Conservation (phyloP, 2,888 invertebrate species). For the Heterodera filipjevi region DNA sequence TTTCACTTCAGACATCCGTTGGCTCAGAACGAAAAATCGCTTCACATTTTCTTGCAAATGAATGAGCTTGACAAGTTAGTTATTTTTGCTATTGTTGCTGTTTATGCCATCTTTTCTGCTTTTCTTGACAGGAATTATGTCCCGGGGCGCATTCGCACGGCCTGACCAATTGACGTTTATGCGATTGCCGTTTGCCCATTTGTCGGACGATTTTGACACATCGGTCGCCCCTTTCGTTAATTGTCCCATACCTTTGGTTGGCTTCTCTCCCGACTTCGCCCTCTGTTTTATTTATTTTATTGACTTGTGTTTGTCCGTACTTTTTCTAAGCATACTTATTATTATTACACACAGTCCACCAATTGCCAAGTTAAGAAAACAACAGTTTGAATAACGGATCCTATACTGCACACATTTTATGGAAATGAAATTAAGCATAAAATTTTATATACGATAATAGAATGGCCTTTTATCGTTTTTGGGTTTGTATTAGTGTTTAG, state of each 20-base stretch:
- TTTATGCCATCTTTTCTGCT: background rate
- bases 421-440: too few relatives aligned
- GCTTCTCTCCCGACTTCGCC: background rate
- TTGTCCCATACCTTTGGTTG: background rate
- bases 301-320: background rate
- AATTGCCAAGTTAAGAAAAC: background rate
- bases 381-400: too few relatives aligned
- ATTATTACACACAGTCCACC: too few relatives aligned
- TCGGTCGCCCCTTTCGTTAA: background rate
- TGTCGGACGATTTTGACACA: background rate
- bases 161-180: slow-evolving; percentile 23
- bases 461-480: too few relatives aligned
- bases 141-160: slow-evolving; percentile 94
- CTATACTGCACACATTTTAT: too few relatives aligned
- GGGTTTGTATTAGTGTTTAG: too few relatives aligned
- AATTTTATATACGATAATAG: background rate
- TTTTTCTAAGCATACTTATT: background rate
- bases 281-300: background rate
- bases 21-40: slow-evolving; percentile 96
- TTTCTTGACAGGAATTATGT: slow-evolving; percentile 98
- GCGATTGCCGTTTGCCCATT: background rate
- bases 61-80: slow-evolving; percentile 86
- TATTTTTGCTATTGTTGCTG: background rate
- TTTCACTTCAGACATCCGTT: slow-evolving; percentile 88
- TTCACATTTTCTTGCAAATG: slow-evolving; percentile 99